Evolutionary conservation across 2,113 vertebrate species (phyloP).

Genomic region (Ammodytes marinus): DNA sequence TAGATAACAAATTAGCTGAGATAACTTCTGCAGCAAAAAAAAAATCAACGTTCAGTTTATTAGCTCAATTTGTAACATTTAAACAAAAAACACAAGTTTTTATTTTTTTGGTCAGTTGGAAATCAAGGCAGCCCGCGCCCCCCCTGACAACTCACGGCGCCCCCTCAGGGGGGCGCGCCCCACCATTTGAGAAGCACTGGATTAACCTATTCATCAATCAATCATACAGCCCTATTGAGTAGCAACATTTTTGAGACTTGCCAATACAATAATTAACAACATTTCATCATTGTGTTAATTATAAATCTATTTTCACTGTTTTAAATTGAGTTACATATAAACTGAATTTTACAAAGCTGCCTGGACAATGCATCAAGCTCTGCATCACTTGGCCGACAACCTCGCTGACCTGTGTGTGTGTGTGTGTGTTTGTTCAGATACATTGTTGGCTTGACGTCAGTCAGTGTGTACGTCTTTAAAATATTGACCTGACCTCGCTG

Average conservation of each 20-base stretch:
- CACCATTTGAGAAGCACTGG: no score
- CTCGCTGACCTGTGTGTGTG: slow-evolving; percentile 5
- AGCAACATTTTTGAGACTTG: background rate
- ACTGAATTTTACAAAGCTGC: background rate
- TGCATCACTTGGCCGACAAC: slow-evolving; percentile 20
- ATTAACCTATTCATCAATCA: no score
- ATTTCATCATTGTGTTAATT: background rate
- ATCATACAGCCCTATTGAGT: no score
- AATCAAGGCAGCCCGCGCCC: no score
- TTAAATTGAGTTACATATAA: background rate
- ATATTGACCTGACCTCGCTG: slow-evolving; percentile 46
- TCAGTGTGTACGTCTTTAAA: slow-evolving; percentile 27
- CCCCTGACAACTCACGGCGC: no score
- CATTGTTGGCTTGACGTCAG: background rate
- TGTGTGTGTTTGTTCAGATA: background rate
- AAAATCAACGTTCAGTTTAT: no score
- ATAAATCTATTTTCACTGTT: background rate
- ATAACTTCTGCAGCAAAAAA: no score
- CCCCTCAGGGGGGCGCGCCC: no score
- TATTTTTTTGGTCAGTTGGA: no score
- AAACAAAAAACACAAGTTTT: no score
- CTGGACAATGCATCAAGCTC: background rate
- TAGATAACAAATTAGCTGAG: no score
- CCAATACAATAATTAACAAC: background rate
- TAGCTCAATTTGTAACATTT: no score